Evolutionary conservation across 1,140 invertebrate genomes (phyloP).

Genomic region (Diprion similis): DNA sequence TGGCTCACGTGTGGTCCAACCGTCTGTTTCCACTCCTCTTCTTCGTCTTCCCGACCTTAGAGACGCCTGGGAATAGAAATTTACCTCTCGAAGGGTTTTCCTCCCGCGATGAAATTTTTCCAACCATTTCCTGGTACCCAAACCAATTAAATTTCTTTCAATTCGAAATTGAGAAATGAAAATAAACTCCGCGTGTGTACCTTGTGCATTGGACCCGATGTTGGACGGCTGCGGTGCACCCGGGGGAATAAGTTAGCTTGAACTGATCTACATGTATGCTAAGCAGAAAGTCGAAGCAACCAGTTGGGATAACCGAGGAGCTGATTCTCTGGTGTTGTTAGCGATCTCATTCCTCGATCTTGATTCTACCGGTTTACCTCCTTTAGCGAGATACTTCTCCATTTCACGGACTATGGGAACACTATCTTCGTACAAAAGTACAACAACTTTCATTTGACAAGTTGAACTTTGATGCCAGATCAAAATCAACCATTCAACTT

Average conservation of each 20-base stretch:
- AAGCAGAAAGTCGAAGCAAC: constrained; percentile 3
- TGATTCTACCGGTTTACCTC: not conserved
- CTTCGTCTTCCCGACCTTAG: constrained; percentile 23
- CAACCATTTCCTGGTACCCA: not conserved
- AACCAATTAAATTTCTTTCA: not conserved
- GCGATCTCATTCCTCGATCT: constrained; percentile 12
- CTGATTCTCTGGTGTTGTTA: constrained; percentile 9
- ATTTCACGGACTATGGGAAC: not conserved
- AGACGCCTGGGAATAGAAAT: constrained; percentile 27
- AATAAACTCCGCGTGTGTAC: not conserved
- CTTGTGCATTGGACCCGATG: not conserved
- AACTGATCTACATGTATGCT: constrained; percentile 22
- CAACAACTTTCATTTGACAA: not conserved
- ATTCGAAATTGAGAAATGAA: not conserved
- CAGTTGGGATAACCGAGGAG: not conserved
- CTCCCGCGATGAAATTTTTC: constrained; percentile 14
- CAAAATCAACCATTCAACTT: too few species aligned
- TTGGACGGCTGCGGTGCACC: too few species aligned
- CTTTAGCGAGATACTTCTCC: not conserved
- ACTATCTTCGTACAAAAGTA: not conserved
- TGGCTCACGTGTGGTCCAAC: constrained; percentile 37
- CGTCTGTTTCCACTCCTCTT: constrained; percentile 31
- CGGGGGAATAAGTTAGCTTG: constrained; percentile 14
- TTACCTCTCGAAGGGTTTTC: constrained; percentile 17
- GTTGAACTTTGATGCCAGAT: too few species aligned